A percentile compares a stretch with the other conserved stretches of the same genome.
Evolutionary conservation across 1,140 invertebrate genomes (phyloP).

Genomic region (Eupeodes corollae): DNA sequence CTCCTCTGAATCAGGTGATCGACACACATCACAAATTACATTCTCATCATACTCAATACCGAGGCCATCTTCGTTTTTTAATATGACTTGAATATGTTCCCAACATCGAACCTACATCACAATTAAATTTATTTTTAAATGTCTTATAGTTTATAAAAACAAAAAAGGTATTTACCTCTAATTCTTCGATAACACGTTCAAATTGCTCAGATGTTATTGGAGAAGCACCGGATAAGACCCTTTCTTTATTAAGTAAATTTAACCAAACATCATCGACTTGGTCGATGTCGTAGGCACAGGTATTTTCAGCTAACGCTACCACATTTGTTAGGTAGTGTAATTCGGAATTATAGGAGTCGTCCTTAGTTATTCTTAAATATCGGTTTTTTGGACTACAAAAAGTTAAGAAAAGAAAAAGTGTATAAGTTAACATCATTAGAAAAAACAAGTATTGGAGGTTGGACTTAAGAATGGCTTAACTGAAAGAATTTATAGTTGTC

Average conservation of each 20-base stretch:
- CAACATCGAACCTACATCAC: conserved; percentile 60
- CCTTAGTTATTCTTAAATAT: conserved; percentile 79
- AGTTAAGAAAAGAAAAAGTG: background rate
- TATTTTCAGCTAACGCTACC: conserved; percentile 75
- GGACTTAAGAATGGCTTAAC: too few species aligned
- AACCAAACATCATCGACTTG: conserved; percentile 88
- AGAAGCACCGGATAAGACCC: conserved; percentile 60
- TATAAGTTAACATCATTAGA: too few species aligned
- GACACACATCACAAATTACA: conserved; percentile 95
- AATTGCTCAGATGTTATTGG: conserved; percentile 75
- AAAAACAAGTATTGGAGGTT: too few species aligned
- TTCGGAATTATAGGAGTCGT: conserved; percentile 73
- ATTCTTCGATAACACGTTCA: conserved; percentile 83
- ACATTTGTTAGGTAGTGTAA: conserved; percentile 77
- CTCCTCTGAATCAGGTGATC: conserved; percentile 95
- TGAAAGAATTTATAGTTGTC: too few species aligned
- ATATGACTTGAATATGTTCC: conserved; percentile 87
- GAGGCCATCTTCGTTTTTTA: conserved; percentile 86
- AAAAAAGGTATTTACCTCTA: conserved; percentile 51
- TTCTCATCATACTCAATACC: conserved; percentile 97
- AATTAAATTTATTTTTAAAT: conserved; percentile 6
- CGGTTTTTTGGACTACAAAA: conserved; percentile 73
- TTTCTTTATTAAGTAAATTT: conserved; percentile 72
- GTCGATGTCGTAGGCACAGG: conserved; percentile 91
- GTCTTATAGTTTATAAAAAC: background rate